Base-by-base conservation (phyloP, 2,797 vertebrate genomes). In the Gymnothorax reevesii region DNA sequence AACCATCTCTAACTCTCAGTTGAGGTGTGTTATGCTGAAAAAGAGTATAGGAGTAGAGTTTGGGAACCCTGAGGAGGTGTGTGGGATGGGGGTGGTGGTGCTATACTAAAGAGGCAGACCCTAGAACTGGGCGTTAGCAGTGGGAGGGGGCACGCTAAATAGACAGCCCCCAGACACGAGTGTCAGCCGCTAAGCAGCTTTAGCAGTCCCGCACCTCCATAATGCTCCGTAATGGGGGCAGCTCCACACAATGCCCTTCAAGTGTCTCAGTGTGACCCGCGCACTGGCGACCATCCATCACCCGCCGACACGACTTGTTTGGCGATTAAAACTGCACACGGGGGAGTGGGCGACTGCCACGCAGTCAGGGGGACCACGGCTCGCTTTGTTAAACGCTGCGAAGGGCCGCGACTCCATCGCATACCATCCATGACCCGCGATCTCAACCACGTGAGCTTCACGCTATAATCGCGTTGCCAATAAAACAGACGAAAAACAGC, bases 361-460 rank as follows among this genome's bases (percentile, higher is more conserved):
- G 90, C 94, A 92, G 94, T 93, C 94, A 94, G 94, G 94, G 93
- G 93, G 91, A 94, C 84, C 94, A 91, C 94, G 91, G 93, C 95
- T 93, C 27, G 94, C 94, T 94, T 95, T 96, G 95, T 94, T 96
- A 91, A 91, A 55, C 87, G 93, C 84, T 6, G 91, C 91, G 91
- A 87, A 90, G 82, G 94, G 88, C 91, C 91, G 95, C 92, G 92
- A 69, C 90, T 90, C 91, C 89, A 87, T 89, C 92, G 92, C 94
- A 88, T 90, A 88, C 94, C 88, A 93, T 92, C 91, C 92, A 88
- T 27, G 84, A 87, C 91, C 92, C 88, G 66, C 86, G 87, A 86
- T 89, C 95, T 96, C 95, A 94, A 93, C 95, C 8, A 91, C 92
- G 93, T 89, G 93, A 91, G 93, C 92, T 91, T 89, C 89, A 17